Base-by-base conservation (phyloP, 2,888 invertebrate species). In the Blastobasis lacticolella region DNA sequence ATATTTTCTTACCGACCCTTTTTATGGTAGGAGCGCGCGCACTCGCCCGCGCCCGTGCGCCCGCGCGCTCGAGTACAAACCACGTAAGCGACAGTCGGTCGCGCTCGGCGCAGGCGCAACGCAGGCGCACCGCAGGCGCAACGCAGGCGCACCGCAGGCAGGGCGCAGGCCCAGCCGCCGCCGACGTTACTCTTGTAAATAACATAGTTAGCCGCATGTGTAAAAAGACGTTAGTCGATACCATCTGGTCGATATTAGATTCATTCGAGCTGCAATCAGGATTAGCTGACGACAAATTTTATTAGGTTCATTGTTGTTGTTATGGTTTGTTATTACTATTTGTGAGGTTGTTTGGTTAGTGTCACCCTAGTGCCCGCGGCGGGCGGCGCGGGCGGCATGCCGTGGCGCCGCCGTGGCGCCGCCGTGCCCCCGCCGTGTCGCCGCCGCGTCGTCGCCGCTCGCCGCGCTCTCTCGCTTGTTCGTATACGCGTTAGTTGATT, bases 171-270 rank as follows among this genome's bases (percentile, higher is more conserved):
- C 41, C 49, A 37, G 23, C 37, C 7, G 10, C 49, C 6, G 9
- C 37, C 9, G n/a, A 9, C 45, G 9, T 75, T 77, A 70, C 70
- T 67, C 76, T 81, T 86, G 84, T 87, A 86, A 71, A 87, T 85
- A 86, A 74, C 9, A 83, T 87, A 86, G 85, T 80, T 84, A 87
- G 85, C 85, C 87, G 82, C 84, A 81, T 82, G 80, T 84, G 78
- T 84, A 84, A 80, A 81, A 55, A 71, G 62, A 69, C 69, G 65
- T 64, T 77, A 76, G 73, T 78, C 73, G 73, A 76, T 76, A 81
- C 84, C 84, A 86, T 82, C 87, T 81, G 86, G 75, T 86, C 85
- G 84, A 83, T 81, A 80, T 83, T 83, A 86, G 84, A 87, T 82
- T 83, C 80, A 81, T 81, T 81, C 79, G 78, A 80, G 75, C 78